These are phyloP conservation scores for Podarcis lilfordi DNA, from an alignment of 2,797 vertebrate genomes.

Conservation along the genomic window DNA sequence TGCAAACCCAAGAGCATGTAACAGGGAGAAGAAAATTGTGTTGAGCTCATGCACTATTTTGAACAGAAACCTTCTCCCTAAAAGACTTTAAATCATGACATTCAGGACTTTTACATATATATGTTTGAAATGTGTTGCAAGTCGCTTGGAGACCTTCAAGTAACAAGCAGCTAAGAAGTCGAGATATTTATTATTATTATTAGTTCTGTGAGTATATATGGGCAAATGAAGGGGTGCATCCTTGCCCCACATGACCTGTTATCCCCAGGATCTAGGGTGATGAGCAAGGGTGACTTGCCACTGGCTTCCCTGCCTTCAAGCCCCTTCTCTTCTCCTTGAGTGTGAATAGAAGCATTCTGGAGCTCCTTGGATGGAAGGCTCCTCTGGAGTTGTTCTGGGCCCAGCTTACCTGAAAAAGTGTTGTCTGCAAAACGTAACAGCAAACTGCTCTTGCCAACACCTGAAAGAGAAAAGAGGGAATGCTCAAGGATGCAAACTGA, in stretches of 20 bases:
- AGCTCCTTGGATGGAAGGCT: not conserved
- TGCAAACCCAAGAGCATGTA: not conserved
- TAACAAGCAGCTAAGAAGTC: no score
- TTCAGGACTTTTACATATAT: not conserved
- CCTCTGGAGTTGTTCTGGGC: slow-evolving; percentile 7
- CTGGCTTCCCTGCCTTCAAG: not conserved
- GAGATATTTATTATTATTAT: no score
- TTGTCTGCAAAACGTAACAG: slow-evolving; percentile 98
- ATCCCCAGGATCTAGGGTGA: not conserved
- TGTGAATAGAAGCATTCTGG: not conserved
- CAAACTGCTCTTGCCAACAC: slow-evolving; percentile 99
- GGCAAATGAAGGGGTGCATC: not conserved
- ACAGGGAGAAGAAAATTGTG: not conserved
- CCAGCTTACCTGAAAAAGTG: slow-evolving; percentile 94
- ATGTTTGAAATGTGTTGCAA: no score
- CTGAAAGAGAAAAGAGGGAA: slow-evolving; percentile 74
- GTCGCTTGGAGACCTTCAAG: no score
- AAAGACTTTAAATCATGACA: not conserved
- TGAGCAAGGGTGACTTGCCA: no score
- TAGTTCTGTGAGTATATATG: no score
- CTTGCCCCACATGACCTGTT: not conserved
- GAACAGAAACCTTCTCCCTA: not conserved
- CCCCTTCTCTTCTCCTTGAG: not conserved
- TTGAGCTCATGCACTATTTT: not conserved
- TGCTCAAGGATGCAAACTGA: slow-evolving; percentile 33